Percentiles rank a stretch among this genome's conserved stretches.
These are phyloP conservation scores for Nymphalis c-album DNA, from an alignment of 2,888 invertebrate species.

Conservation along the genomic window DNA sequence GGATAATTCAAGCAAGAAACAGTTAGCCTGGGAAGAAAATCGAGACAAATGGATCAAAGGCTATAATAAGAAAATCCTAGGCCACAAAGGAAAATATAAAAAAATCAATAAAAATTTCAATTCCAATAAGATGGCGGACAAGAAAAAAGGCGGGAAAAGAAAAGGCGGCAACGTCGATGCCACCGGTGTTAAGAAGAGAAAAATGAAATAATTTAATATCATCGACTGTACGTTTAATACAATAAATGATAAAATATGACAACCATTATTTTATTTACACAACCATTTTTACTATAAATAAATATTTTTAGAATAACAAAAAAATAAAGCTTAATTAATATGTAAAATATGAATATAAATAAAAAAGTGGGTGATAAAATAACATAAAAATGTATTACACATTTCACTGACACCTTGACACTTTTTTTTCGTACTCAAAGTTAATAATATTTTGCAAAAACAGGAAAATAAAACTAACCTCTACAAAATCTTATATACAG, in stretches of 20 bases:
- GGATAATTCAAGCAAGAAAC: slow-evolving; percentile 89
- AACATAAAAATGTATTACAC: not conserved
- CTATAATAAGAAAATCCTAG: slow-evolving; percentile 73
- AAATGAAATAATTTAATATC: slow-evolving; percentile 49
- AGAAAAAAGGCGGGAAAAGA: slow-evolving; percentile 57
- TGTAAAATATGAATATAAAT: not conserved
- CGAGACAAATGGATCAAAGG: slow-evolving; percentile 84
- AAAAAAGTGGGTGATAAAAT: not conserved
- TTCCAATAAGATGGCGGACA: slow-evolving; percentile 50
- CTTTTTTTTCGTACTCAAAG: not conserved
- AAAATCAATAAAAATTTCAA: slow-evolving; percentile 45
- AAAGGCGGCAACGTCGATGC: slow-evolving; percentile 51
- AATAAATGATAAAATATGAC: slow-evolving; percentile 36
- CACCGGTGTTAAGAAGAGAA: slow-evolving; percentile 65
- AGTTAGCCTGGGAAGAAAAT: slow-evolving; percentile 91
- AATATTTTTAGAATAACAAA: too few species aligned
- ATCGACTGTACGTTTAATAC: slow-evolving; percentile 26
- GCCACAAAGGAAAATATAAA: slow-evolving; percentile 51
- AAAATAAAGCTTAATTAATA: too few species aligned
- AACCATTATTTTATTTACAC: slow-evolving; percentile 16
- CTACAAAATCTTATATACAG: slow-evolving; percentile 24
- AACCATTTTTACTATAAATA: not conserved
- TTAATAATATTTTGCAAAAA: slow-evolving; percentile 1
- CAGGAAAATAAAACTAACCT: slow-evolving; percentile 26
- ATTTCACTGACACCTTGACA: too few species aligned